Evolutionary conservation across 2,113 vertebrate genomes (phyloP).

Genomic region (Megaptera novaeangliae): DNA sequence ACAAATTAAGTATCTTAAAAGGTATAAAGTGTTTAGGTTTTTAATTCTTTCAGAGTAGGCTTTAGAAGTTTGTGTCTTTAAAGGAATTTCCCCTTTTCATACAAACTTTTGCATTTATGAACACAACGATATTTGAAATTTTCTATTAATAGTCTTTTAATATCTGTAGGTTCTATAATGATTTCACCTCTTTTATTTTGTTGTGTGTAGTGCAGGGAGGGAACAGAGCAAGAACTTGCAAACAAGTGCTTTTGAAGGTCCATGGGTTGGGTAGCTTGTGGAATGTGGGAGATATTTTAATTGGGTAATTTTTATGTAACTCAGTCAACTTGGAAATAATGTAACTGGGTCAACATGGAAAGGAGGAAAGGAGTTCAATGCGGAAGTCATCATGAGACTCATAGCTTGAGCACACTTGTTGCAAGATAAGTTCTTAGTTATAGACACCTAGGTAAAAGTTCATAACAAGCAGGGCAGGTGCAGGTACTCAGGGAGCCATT

Average conservation of each 20-base stretch:
- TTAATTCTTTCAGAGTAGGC: not conserved
- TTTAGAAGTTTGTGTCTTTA: not conserved
- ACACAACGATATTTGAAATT: not conserved
- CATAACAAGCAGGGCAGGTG: not conserved
- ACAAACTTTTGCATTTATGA: not conserved
- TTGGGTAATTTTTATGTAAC: not conserved
- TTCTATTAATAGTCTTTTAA: not conserved
- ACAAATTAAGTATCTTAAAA: not conserved
- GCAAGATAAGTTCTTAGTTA: not conserved
- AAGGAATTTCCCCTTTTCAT: not conserved
- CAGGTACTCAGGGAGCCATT: not conserved
- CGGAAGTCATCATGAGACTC: not conserved
- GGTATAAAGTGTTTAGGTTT: not conserved
- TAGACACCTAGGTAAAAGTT: not conserved
- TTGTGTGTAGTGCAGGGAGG: not conserved
- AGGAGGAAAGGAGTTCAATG: not conserved
- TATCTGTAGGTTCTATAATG: not conserved
- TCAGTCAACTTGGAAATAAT: not conserved
- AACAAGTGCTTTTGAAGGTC: not conserved
- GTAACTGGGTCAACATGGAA: not conserved
- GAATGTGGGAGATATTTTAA: not conserved
- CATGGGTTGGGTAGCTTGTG: not conserved
- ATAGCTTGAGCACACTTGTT: not conserved
- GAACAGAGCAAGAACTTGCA: not conserved
- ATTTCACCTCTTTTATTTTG: not conserved